Percentiles rank a stretch among this genome's conserved stretches.
phyloP scores from a whole-genome alignment of 2,797 vertebrate genomes.

The Rhabdomys pumilio region DNA sequence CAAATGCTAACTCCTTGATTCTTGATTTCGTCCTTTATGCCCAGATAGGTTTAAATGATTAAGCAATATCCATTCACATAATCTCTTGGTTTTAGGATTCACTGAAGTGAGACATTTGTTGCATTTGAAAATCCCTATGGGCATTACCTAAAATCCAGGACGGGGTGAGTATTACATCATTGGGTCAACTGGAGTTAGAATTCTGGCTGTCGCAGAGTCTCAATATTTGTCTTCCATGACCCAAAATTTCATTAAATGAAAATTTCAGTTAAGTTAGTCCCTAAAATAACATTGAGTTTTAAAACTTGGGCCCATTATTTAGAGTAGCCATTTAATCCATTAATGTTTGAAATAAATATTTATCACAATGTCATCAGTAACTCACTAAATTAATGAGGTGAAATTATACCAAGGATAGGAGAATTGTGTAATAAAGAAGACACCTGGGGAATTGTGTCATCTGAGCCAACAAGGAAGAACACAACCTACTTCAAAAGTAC shows the following conservation, averaged over 20 bases:
- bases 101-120: not conserved
- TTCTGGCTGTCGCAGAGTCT: not conserved
- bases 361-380: not conserved
- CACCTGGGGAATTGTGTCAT: not conserved
- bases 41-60: not conserved
- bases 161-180: not conserved
- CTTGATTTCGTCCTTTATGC: not conserved
- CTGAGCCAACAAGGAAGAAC: not conserved
- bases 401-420: not conserved
- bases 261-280: not conserved
- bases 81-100: not conserved
- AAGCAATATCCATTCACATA: not conserved
- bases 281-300: not conserved
- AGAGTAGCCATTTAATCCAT: not conserved
- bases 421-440: not conserved
- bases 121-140: not conserved
- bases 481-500: not conserved
- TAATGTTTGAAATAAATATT: not conserved
- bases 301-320: not conserved
- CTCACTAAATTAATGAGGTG: not conserved
- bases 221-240: not conserved
- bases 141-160: not conserved
- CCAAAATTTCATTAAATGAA: not conserved
- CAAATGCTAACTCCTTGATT: not conserved
- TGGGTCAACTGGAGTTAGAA: not conserved